Base-by-base conservation (phyloP, 1,140 invertebrate species). In the Anoplolepis gracilipes region DNA sequence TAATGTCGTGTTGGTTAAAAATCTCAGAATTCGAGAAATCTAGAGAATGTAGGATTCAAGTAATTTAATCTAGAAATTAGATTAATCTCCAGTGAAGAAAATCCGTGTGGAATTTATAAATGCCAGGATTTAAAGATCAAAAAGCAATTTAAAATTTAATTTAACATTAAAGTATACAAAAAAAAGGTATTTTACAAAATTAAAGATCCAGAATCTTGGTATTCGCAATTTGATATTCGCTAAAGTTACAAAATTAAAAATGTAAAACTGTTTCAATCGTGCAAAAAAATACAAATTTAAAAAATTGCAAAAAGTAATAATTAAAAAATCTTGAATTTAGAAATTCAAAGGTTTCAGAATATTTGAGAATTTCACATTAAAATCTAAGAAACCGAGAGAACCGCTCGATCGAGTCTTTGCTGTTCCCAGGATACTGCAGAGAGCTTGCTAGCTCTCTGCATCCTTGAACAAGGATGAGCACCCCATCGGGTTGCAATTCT, bases 31-130 rank as follows among this genome's bases (percentile, higher is more conserved):
- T 61, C 25, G 13, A 73, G 78, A 53, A 72, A 73, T 73, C 7
- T 28, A 22, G 25, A 30, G n/a, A 59, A 82, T 82, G n/a, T 61
- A 73, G 36, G 6, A 61, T 73, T 82, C 53, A 82, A 82, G 73
- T 82, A 73, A 59, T 28, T n/a, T 46, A 59, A 82, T 82, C 22
- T 42, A 46, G 36, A 82, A 42, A 82, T 82, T 82, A 70, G 65
- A 39, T 81, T 19, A 57, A 57, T 11, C 6, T 11, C 11, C 28
- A 70, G 16, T 39, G 22, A 55, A 79, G 46, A 33, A 70, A 78
- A 70, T 57, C 16, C 39, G 39, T 42, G 39, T 13, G 11, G 33
- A 57, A 2, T 81, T 33, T 57, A 25, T 33, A 3, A 16, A 36
- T 7, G 11, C 13, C 16, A 49, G 59, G 11, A 77, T 72, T 70